phyloP scores from a whole-genome alignment of 2,113 vertebrate genomes.

The Nycticorax nycticorax region DNA sequence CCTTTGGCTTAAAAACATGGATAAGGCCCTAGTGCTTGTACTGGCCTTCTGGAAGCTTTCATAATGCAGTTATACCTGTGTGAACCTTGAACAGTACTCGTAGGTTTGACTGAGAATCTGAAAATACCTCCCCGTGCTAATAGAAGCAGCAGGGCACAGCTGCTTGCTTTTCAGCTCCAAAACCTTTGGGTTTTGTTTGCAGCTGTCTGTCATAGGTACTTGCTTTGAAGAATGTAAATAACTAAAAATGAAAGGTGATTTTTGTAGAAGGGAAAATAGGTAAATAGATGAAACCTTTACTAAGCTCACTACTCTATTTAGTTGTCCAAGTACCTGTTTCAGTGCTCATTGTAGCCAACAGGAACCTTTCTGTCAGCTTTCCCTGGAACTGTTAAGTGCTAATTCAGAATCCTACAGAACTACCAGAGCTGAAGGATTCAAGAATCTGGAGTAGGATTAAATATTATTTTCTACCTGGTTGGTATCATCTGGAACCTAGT shows the following conservation, averaged over 20 bases:
- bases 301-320: not conserved
- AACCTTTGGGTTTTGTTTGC: slow-evolving; percentile 55
- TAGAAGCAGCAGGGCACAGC: slow-evolving; percentile 12
- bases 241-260: slow-evolving; percentile 45
- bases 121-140: not conserved
- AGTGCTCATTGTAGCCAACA: not conserved
- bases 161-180: slow-evolving; percentile 44
- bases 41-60: slow-evolving; percentile 21
- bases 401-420: not conserved
- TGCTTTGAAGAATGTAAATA: slow-evolving; percentile 50
- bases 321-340: not conserved
- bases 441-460: not conserved
- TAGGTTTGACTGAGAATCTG: not conserved
- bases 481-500: not conserved
- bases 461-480: not conserved
- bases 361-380: not conserved
- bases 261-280: not conserved
- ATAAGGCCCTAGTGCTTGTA: not conserved
- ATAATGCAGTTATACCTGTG: not conserved
- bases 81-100: not conserved
- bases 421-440: not conserved
- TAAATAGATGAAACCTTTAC: slow-evolving; percentile 2
- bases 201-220: slow-evolving; percentile 31
- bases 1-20: not conserved
- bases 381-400: not conserved